phyloP scores from a whole-genome alignment of 2,113 vertebrate genomes.

The Macquaria ambigua region DNA sequence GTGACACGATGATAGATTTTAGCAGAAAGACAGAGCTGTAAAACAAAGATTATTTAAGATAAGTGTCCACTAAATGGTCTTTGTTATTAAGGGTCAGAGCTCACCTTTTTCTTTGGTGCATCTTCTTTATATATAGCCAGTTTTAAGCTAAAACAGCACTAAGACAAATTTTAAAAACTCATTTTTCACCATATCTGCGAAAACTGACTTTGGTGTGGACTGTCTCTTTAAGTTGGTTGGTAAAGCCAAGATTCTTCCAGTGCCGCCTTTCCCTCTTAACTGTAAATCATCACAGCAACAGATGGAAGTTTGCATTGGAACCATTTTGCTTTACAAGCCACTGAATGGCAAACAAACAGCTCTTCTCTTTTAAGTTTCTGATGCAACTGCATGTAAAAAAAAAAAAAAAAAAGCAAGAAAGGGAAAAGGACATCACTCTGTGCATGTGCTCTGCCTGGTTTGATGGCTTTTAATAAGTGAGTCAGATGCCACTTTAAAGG shows the following conservation, averaged over 20 bases:
- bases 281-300: not conserved
- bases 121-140: not conserved
- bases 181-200: not conserved
- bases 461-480: constrained; percentile 7
- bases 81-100: not conserved
- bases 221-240: constrained; percentile 69
- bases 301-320: constrained; percentile 56
- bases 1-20: no score
- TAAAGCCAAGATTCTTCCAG: constrained; percentile 59
- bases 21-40: no score
- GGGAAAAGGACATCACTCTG: not conserved
- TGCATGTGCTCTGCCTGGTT: constrained; percentile 70
- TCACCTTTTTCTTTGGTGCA: not conserved
- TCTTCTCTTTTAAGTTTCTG: constrained; percentile 43
- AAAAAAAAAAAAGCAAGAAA: not conserved
- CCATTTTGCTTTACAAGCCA: constrained; percentile 50
- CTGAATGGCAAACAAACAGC: constrained; percentile 46
- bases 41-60: no score
- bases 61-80: not conserved
- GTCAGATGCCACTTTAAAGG: constrained; percentile 12
- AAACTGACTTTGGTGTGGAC: constrained; percentile 62
- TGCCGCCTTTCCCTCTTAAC: constrained; percentile 16
- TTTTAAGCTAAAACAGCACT: not conserved
- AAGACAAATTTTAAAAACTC: not conserved
- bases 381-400: constrained; percentile 65